These are phyloP conservation scores for Hirundo rustica DNA, from an alignment of 2,797 vertebrate species.

Conservation along the genomic window DNA sequence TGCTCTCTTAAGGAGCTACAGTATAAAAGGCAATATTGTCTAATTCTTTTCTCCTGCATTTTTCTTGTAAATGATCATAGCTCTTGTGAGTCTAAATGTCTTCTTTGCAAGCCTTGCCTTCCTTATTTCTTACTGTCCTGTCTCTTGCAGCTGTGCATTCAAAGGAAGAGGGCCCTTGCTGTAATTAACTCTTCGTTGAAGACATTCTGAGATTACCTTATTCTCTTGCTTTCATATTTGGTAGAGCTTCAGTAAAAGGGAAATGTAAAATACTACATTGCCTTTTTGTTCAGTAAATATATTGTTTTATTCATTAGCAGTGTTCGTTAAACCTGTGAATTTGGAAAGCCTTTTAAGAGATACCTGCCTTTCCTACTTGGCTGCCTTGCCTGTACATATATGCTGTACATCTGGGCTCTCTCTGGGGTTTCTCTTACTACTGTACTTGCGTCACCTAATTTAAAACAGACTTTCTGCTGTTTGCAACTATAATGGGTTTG, in stretches of 20 bases:
- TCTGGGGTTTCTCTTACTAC: slow-evolving; percentile 53
- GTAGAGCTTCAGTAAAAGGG: neutral
- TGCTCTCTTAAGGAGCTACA: neutral
- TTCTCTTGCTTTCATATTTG: neutral
- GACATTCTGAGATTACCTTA: neutral
- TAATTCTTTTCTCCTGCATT: neutral
- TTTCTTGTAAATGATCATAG: neutral
- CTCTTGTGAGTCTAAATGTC: neutral
- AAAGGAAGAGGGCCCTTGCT: neutral
- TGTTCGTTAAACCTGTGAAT: neutral
- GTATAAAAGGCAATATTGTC: neutral
- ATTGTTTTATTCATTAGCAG: neutral
- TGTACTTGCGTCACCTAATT: slow-evolving; percentile 69
- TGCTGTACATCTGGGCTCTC: slow-evolving; percentile 12
- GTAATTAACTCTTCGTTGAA: neutral
- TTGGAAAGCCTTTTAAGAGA: neutral
- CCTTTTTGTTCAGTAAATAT: neutral
- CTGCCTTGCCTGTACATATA: neutral
- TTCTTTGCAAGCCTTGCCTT: neutral
- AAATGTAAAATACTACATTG: neutral
- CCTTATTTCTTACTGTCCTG: neutral
- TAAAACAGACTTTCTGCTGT: slow-evolving; percentile 75
- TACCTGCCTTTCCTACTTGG: neutral
- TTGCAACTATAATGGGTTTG: slow-evolving; percentile 65
- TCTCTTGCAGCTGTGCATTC: neutral